These are phyloP conservation scores for Montipora foliosa DNA, from an alignment of 64 coral and sea anemone species.

Conservation along the genomic window DNA sequence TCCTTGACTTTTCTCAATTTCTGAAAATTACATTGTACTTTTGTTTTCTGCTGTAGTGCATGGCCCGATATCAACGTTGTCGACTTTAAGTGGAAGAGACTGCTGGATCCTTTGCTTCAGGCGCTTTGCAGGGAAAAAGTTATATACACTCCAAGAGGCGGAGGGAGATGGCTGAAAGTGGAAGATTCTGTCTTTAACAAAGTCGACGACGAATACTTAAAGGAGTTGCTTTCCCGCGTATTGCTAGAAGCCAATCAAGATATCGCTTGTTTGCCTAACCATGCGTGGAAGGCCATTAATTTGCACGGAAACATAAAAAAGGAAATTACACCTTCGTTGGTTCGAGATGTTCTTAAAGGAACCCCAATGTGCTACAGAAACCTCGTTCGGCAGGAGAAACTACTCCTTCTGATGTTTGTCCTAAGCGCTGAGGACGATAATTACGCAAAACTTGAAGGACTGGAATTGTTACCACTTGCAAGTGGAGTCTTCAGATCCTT, in stretches of 20 bases:
- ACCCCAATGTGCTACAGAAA: slow-evolving; percentile 13
- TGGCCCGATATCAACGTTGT: slow-evolving; percentile 67
- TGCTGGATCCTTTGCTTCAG: slow-evolving; percentile 56
- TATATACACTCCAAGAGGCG: slow-evolving; percentile 46
- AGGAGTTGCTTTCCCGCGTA: slow-evolving; percentile 25
- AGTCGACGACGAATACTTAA: slow-evolving; percentile 23
- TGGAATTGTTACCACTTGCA: slow-evolving; percentile 26
- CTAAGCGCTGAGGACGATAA: slow-evolving; percentile 36
- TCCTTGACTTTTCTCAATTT: no score
- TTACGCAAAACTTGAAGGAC: slow-evolving; percentile 47
- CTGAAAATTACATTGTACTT: no score
- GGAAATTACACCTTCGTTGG: slow-evolving; percentile 45
- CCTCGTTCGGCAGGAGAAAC: slow-evolving; percentile 37
- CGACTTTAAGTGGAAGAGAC: slow-evolving; percentile 75
- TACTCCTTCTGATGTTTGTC: slow-evolving; percentile 62
- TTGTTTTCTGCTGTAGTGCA: slow-evolving; percentile 14
- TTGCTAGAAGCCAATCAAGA: slow-evolving; percentile 59
- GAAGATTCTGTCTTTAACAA: slow-evolving; percentile 58
- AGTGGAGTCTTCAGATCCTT: slow-evolving; percentile 6
- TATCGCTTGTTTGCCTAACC: slow-evolving; percentile 64
- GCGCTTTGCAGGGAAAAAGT: slow-evolving; percentile 36
- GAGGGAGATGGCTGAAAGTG: slow-evolving; percentile 71
- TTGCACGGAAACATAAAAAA: neutral
- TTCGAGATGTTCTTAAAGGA: slow-evolving; percentile 41
- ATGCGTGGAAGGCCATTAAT: slow-evolving; percentile 50